Evolutionary conservation across 2,113 vertebrate genomes (phyloP), one percentile per base, ranked within the genome.

Genomic region (Columba livia): DNA sequence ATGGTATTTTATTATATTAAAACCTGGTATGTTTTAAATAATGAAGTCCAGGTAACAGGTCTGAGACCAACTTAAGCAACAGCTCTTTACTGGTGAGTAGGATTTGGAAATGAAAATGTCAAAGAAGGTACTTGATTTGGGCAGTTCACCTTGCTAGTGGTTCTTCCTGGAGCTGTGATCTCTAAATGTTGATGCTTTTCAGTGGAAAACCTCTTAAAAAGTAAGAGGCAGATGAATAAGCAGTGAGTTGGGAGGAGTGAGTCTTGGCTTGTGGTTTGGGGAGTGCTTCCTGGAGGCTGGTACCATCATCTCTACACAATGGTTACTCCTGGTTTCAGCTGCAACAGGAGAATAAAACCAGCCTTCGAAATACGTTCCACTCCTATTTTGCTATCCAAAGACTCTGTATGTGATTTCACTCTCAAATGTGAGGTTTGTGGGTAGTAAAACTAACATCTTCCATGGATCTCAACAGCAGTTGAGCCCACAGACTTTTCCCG

Each of bases 401-500:
- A 4, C 44, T 16, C 4, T 58, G 2, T 10, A 7, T 54, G 48
- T 42, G 82, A 88, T 91, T 92, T 75, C 34, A 36, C 79, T 88
- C 48, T 75, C 82, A 67, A 85, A 75, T 42, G 1, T 2, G 70
- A 86, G 79, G 56, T 85, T 66, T 77, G 72, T 67, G 53, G 47
- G 53, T 51, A 62, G 54, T 61, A 70, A 90, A 88, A 32, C 14
- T 1, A 32, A 47, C 34, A 31, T 69, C 58, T 48, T 64, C 40
- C 28, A 0, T 21, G 54, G 80, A 44, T 70, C 47, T 71, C 34
- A 12, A 17, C 47, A 65, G 70, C 31, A 50, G 36, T 9, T 62
- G 78, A 91, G 84, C 88, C 69, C 51, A 42, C 77, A 53, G 83
- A 36, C 67, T 79, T 84, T 73, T 75, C 82, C 88, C 89, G 78